These are phyloP conservation scores for Limnephilus lunatus DNA, from an alignment of 2,888 invertebrate genomes.

Conservation along the genomic window DNA sequence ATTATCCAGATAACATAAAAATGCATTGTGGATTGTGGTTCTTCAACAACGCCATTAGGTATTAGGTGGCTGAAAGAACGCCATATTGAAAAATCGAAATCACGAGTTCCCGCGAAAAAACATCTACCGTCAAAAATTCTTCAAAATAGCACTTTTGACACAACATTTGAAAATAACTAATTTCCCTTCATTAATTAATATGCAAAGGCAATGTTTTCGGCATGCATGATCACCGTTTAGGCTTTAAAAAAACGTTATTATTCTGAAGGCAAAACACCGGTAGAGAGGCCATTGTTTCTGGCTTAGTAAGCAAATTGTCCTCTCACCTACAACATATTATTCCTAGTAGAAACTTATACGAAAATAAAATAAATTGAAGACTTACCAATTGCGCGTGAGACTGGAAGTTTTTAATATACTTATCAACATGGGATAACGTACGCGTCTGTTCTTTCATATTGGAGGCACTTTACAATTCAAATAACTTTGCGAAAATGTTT, in stretches of 20 bases:
- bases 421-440: constrained; percentile 97
- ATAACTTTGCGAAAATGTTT: neutral
- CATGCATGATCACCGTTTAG: neutral
- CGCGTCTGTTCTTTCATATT: constrained; percentile 79
- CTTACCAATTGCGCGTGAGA: constrained; percentile 71
- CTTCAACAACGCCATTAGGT: neutral
- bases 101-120: neutral
- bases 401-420: constrained; percentile 94
- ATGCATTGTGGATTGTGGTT: neutral
- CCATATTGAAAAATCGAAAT: neutral
- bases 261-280: neutral
- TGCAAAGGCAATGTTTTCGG: neutral
- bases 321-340: neutral
- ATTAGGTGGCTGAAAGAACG: neutral
- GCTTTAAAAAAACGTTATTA: neutral
- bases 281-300: neutral
- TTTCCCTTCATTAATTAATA: neutral
- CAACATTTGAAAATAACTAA: neutral
- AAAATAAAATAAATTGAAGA: neutral
- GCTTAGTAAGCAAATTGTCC: neutral
- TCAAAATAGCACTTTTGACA: neutral
- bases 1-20: neutral
- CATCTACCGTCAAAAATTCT: no score
- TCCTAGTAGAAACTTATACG: neutral
- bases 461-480: neutral